Evolutionary conservation across 2,888 invertebrate species (phyloP).

Genomic region (Scotopteryx bipunctaria): DNA sequence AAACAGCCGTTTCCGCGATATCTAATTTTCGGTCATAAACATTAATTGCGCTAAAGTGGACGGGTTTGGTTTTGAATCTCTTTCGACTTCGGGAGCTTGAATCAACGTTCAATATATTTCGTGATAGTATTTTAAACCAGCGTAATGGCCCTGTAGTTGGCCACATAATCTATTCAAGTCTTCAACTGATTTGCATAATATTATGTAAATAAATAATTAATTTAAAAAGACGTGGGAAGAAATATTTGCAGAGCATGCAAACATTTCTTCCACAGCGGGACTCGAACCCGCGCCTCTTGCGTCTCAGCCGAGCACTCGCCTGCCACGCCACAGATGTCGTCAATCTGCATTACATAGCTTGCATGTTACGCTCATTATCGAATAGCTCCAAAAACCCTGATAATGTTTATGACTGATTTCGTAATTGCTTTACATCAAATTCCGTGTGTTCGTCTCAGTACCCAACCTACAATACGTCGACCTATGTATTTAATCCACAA

Average conservation of each 20-base stretch:
- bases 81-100: conserved; percentile 36
- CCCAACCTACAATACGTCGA: conserved; percentile 36
- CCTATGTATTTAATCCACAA: conserved; percentile 44
- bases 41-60: conserved; percentile 61
- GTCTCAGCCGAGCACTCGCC: too few relatives aligned
- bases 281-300: too few relatives aligned
- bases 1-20: conserved; percentile 62
- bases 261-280: too few relatives aligned
- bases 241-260: too few relatives aligned
- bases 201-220: too few relatives aligned
- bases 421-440: conserved; percentile 44
- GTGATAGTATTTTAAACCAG: background rate
- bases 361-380: conserved; percentile 23
- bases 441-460: conserved; percentile 46
- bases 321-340: background rate
- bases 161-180: background rate
- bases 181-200: background rate
- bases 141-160: background rate
- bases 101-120: conserved; percentile 27
- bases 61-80: conserved; percentile 37
- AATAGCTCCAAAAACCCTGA: conserved; percentile 29
- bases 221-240: too few relatives aligned
- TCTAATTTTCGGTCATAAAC: conserved; percentile 71
- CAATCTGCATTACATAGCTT: background rate
- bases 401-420: conserved; percentile 24